A percentile compares a stretch with the other conserved stretches of the same genome.
phyloP scores from a whole-genome alignment of 2,113 vertebrate genomes.

The Oncorhynchus tshawytscha region DNA sequence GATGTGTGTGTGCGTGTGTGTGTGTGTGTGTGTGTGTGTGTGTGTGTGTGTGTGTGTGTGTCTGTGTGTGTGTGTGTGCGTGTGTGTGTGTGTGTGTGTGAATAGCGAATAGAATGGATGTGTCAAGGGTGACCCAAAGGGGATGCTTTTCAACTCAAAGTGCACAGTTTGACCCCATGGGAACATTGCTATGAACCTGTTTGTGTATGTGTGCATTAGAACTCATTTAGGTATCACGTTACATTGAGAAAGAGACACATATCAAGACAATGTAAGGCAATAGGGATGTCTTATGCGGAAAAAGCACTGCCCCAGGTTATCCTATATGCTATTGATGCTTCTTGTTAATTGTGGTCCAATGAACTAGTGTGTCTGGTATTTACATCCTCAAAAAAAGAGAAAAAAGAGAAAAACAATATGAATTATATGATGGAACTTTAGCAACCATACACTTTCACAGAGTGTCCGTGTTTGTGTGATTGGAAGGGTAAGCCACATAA shows the following conservation, averaged over 20 bases:
- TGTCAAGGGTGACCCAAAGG: slow-evolving; percentile 58
- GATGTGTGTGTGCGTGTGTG: background rate
- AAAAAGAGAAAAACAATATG: too few species aligned
- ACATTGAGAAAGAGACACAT: slow-evolving; percentile 33
- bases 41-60: background rate
- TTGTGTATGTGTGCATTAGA: slow-evolving; percentile 57
- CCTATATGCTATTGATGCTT: too few species aligned
- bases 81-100: too few species aligned
- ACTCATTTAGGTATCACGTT: slow-evolving; percentile 56
- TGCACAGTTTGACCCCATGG: slow-evolving; percentile 62
- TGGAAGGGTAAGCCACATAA: too few species aligned
- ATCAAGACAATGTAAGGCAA: background rate
- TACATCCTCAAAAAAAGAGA: too few species aligned
- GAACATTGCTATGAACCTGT: slow-evolving; percentile 52
- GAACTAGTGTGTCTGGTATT: too few species aligned
- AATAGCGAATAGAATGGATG: slow-evolving; percentile 51
- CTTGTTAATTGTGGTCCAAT: too few species aligned
- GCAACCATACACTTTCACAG: too few species aligned
- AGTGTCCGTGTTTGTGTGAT: too few species aligned
- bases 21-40: background rate
- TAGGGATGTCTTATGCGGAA: too few species aligned
- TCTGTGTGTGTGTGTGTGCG: background rate
- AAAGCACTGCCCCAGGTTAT: too few species aligned
- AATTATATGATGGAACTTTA: too few species aligned
- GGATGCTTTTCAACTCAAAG: slow-evolving; percentile 62